phyloP scores from a whole-genome alignment of 2,888 invertebrate genomes.

The Phrixothrix hirtus region DNA sequence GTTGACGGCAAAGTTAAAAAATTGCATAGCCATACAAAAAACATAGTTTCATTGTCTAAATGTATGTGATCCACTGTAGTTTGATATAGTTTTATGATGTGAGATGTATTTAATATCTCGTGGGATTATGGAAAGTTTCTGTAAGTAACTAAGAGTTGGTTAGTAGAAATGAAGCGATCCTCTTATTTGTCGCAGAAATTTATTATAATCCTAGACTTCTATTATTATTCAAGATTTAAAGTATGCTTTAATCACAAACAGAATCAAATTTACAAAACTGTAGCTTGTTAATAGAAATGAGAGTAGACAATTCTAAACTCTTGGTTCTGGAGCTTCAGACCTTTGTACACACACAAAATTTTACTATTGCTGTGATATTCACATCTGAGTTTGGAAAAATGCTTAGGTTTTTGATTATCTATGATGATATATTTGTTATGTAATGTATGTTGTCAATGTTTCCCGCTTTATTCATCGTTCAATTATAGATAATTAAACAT shows the following conservation, averaged over 20 bases:
- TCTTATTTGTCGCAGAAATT: no score
- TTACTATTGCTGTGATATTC: slow-evolving; percentile 55
- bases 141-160: no score
- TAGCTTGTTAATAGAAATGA: slow-evolving; percentile 3
- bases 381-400: slow-evolving; percentile 29
- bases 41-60: slow-evolving; percentile 51
- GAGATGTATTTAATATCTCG: no score
- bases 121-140: no score
- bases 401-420: slow-evolving; percentile 13
- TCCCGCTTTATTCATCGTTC: slow-evolving; percentile 23
- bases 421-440: slow-evolving; percentile 15
- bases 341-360: slow-evolving; percentile 41
- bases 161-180: no score
- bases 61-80: slow-evolving; percentile 51
- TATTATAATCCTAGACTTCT: slow-evolving; percentile 31
- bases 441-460: slow-evolving; percentile 18
- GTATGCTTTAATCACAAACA: slow-evolving; percentile 28
- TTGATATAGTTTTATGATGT: slow-evolving; percentile 30
- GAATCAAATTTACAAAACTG: slow-evolving; percentile 20
- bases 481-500: slow-evolving; percentile 13
- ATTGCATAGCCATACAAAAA: slow-evolving; percentile 43
- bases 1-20: slow-evolving; percentile 46
- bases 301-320: slow-evolving; percentile 20
- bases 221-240: slow-evolving; percentile 23
- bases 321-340: slow-evolving; percentile 16